Percentiles rank a stretch among this genome's conserved stretches.
Conservation (phyloP, 2,888 invertebrate genomes). For the Sclerodermus sp. region DNA sequence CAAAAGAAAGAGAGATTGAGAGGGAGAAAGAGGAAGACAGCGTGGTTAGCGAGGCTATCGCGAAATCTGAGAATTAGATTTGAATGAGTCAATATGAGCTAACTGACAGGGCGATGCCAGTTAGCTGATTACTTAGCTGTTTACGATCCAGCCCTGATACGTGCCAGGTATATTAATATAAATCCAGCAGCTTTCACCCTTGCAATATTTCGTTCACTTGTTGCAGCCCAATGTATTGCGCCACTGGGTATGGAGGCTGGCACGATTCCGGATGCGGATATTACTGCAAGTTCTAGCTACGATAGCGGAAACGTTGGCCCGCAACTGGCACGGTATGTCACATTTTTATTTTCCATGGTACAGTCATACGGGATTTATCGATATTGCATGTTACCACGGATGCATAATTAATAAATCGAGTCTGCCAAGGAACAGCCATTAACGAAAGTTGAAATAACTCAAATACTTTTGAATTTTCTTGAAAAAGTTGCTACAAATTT, state of each 20-base stretch:
- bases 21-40: too few species aligned
- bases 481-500: too few species aligned
- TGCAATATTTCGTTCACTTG: conserved; percentile 18
- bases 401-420: too few species aligned
- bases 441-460: too few species aligned
- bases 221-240: conserved; percentile 63
- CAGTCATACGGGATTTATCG: background rate
- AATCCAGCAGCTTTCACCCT: conserved; percentile 29
- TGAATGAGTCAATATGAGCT: too few species aligned
- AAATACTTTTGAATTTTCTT: too few species aligned
- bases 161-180: conserved; percentile 20
- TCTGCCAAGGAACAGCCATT: too few species aligned
- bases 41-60: too few species aligned
- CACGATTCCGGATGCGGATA: conserved; percentile 64
- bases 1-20: too few species aligned
- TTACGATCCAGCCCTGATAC: conserved; percentile 38
- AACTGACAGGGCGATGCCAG: conserved; percentile 44
- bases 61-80: too few species aligned
- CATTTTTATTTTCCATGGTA: conserved; percentile 5
- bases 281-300: conserved; percentile 68
- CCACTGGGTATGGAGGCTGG: conserved; percentile 70
- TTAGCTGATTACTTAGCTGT: conserved; percentile 48
- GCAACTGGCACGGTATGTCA: conserved; percentile 65
- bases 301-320: conserved; percentile 69
- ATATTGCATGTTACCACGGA: too few species aligned